Evolutionary conservation across 1,140 invertebrate species (phyloP), one percentile per base, ranked within the genome.

Genomic region (Pteromalus puparum): DNA sequence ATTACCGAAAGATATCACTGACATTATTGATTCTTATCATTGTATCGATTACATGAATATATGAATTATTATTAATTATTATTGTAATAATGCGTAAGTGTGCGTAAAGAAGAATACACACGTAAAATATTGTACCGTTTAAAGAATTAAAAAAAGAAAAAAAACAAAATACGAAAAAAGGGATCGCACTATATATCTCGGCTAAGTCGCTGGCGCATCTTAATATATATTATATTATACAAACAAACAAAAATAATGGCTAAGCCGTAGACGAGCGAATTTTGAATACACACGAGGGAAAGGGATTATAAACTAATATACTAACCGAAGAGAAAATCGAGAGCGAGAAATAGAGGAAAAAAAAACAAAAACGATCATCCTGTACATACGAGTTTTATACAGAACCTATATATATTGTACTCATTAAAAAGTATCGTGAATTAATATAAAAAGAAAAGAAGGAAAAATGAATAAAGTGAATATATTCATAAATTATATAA

Each of bases 341-440:
- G 30, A 75, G 6, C 12, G 28, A 84, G 30, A 81, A 38, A 4
- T 68, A 84, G 21, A 84, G 28, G 30, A 80, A 76, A 30, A 76
- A 70, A 88, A 76, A 34, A 34, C 30, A 34, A 89, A 89, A 90
- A 88, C 86, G 87, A 89, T 92, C 90, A 92, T 86, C 89, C 88
- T 93, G 91, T 92, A 93, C 86, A 93, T 93, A 93, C 91, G 90
- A 93, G 90, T 93, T 93, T 93, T 93, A 92, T 93, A 93, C 92
- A 92, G 91, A 93, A 89, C 88, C 75, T 82, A 92, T 92, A 87
- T 92, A 87, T 87, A 91, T 91, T 90, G 90, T 93, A 92, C 90
- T 90, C 90, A 91, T 91, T 90, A 90, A 91, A 89, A 84, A 75
- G 73, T 90, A 91, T 87, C 87, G 88, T 87, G 86, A 90, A 90